phyloP scores from a whole-genome alignment of 2,797 vertebrate species.

The Mus minutoides region DNA sequence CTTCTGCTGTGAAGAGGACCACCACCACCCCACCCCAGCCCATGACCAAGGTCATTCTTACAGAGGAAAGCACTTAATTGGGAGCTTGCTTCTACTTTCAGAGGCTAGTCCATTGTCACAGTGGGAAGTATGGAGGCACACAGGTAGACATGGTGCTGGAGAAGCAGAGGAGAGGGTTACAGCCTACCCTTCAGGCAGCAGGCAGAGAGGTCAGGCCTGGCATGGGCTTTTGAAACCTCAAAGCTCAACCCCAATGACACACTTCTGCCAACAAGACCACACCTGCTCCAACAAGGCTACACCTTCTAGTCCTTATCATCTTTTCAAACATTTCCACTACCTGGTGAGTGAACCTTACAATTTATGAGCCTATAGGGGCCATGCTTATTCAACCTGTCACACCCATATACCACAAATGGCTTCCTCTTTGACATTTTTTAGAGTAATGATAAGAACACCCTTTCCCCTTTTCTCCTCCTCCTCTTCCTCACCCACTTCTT shows the following conservation, averaged over 20 bases:
- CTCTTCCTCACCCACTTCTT: neutral
- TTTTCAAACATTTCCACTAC: neutral
- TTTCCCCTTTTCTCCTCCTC: neutral
- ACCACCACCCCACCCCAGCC: no score
- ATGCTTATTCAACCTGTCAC: neutral
- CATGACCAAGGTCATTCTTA: neutral
- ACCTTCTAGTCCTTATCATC: neutral
- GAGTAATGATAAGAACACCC: neutral
- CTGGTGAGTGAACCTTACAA: neutral
- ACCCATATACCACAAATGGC: neutral
- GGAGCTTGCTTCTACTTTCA: neutral
- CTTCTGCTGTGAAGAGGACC: neutral
- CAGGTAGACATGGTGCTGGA: neutral
- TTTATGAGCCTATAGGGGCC: neutral
- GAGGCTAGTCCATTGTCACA: neutral
- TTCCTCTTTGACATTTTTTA: constrained; percentile 18
- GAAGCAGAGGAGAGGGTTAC: neutral
- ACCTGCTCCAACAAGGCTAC: neutral
- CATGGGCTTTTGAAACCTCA: neutral
- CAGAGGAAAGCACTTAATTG: neutral
- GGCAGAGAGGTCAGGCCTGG: neutral
- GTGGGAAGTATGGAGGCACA: neutral
- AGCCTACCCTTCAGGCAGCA: neutral
- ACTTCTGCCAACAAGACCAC: neutral
- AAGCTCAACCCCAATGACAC: neutral